phyloP scores from a whole-genome alignment of 2,113 vertebrate genomes.

The Carlito syrichta region DNA sequence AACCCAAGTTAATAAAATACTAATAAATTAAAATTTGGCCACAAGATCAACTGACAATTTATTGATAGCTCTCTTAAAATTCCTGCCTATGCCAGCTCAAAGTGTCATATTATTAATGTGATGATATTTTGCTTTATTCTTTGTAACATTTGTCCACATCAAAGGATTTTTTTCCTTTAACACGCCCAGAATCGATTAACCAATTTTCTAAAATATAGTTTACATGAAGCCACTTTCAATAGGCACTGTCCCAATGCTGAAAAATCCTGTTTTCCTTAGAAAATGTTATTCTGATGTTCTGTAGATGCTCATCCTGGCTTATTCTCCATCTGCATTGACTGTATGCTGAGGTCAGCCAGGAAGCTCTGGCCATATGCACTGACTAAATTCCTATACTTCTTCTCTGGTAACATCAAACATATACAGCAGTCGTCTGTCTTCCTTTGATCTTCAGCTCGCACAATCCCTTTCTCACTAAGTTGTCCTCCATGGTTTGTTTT shows the following conservation, averaged over 20 bases:
- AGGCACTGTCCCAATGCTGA: not conserved
- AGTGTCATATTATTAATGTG: not conserved
- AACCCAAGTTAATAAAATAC: slow-evolving; percentile 43
- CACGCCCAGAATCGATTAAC: not conserved
- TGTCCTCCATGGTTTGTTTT: slow-evolving; percentile 63
- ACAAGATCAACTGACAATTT: not conserved
- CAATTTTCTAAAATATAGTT: slow-evolving; percentile 10
- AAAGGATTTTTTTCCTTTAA: not conserved
- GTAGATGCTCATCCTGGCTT: not conserved
- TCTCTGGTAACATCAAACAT: not conserved
- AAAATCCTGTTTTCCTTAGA: slow-evolving; percentile 7
- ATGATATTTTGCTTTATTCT: not conserved
- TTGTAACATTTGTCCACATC: not conserved
- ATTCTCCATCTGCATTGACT: not conserved
- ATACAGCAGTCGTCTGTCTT: slow-evolving; percentile 28
- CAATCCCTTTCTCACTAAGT: slow-evolving; percentile 60
- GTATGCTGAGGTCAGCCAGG: not conserved
- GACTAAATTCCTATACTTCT: not conserved
- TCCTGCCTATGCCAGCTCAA: not conserved
- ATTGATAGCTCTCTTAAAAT: slow-evolving; percentile 33
- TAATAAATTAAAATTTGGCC: slow-evolving; percentile 49
- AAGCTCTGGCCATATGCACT: not conserved
- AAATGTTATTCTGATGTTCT: not conserved
- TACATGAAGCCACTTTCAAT: not conserved
- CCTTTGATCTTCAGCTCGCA: slow-evolving; percentile 64